Conservation (phyloP, 2,888 invertebrate genomes). For the Sinhomidia bicolor region DNA sequence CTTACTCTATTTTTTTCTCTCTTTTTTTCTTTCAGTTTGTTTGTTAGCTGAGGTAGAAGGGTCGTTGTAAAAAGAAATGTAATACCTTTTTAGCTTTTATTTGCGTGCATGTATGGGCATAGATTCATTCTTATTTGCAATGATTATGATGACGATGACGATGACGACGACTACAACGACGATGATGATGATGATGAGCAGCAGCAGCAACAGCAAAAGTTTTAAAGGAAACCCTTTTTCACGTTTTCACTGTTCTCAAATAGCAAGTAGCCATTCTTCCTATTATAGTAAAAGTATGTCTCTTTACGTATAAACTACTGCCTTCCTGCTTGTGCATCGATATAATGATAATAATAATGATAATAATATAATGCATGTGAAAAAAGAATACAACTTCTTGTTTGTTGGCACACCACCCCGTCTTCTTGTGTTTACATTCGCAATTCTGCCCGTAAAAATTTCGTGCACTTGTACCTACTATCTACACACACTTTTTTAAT, state of each 20-base stretch:
- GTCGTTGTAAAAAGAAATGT: too few relatives aligned
- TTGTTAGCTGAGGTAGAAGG: too few relatives aligned
- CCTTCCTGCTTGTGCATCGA: neutral
- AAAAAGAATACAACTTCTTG: constrained; percentile 13
- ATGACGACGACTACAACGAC: too few relatives aligned
- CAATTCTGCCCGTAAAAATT: neutral
- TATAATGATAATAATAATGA: neutral
- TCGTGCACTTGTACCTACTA: too few relatives aligned
- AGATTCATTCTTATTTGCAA: neutral
- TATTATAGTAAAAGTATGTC: neutral
- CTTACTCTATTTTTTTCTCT: constrained; percentile 22
- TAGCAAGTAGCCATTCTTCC: neutral
- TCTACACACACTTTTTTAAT: too few relatives aligned
- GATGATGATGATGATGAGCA: too few relatives aligned
- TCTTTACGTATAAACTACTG: neutral
- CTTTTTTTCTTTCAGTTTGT: too few relatives aligned
- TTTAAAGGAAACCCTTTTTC: neutral
- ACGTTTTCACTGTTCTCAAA: constrained; percentile 13
- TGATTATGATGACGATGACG: neutral
- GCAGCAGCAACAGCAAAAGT: neutral
- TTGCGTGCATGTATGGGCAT: neutral
- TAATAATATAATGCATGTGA: neutral
- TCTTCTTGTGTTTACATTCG: constrained; percentile 1
- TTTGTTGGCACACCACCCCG: neutral
- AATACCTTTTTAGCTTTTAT: too few relatives aligned